Percentiles rank a stretch among this genome's conserved stretches.
These are phyloP conservation scores for Napeogenes sylphis DNA, from an alignment of 2,888 invertebrate genomes.

Conservation along the genomic window DNA sequence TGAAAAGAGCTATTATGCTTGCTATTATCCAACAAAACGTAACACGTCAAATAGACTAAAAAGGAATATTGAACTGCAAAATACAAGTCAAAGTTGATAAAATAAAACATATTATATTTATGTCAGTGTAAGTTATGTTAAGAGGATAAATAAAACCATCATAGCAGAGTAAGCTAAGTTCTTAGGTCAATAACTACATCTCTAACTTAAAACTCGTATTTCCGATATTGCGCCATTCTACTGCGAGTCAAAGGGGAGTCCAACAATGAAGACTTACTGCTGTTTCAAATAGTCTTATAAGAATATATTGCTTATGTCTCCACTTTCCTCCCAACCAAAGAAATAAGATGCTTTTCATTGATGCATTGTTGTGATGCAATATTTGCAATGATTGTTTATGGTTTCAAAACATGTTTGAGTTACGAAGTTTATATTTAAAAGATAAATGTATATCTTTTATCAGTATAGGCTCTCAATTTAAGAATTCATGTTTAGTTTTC, in stretches of 20 bases:
- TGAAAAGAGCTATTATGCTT: not conserved
- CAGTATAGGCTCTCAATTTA: no score
- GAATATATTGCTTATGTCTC: constrained; percentile 59
- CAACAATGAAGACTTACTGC: constrained; percentile 62
- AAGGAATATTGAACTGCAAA: no score
- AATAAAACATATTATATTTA: no score
- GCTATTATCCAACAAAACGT: not conserved
- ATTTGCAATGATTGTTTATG: not conserved
- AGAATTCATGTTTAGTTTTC: no score
- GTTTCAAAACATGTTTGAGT: no score
- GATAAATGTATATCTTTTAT: no score
- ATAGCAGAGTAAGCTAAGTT: not conserved
- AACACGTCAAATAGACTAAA: no score
- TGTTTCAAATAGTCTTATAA: constrained; percentile 60
- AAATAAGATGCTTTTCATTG: constrained; percentile 6
- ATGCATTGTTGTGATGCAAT: constrained; percentile 10
- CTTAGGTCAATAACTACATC: constrained; percentile 21
- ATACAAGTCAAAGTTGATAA: no score
- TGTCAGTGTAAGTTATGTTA: no score
- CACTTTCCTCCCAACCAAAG: constrained; percentile 33
- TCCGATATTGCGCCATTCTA: constrained; percentile 46
- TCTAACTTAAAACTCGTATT: constrained; percentile 23
- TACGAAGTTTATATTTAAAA: no score
- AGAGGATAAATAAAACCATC: not conserved
- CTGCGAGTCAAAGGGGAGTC: constrained; percentile 34